Evolutionary conservation across 2,888 invertebrate species (phyloP), one percentile per base, ranked within the genome.

Genomic region (Dinocampus coccinellae): DNA sequence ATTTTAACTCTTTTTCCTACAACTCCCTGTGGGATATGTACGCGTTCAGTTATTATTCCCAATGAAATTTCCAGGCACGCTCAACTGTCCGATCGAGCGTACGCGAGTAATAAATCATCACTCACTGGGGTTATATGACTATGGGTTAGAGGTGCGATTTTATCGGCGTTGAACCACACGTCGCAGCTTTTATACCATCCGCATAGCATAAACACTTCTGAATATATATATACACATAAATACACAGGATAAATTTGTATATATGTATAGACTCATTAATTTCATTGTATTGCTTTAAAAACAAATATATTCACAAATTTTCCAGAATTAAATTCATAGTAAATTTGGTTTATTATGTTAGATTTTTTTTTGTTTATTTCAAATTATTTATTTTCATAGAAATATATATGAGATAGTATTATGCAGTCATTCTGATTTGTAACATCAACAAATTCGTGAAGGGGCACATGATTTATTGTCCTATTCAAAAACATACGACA

Each of bases 361-460:
- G 16, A 7, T 7, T 47, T 47, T 2, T 7, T n/a, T n/a, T 1
- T 39, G 11, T 39, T 39, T 13, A 39, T 39, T 39, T 39, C 2
- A n/a, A n/a, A 39, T 39, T 39, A n/a, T 39, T n/a, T 39, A 11
- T 33, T 33, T 33, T 33, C 7, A 33, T 4, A 1, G 10, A 10
- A 36, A n/a, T 33, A 55, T 57, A 24, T 42, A 55, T 57, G 67
- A 66, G 66, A 60, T 55, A 76, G 69, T 60, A 62, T 67, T 68
- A 64, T 73, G 76, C 76, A 72, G 76, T 79, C 76, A 73, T 77
- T 76, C 74, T 70, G 67, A 65, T 61, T 64, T 67, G 74, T 77
- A 77, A 77, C 76, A 76, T 77, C 75, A 74, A 76, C 77, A 77
- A 79, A 79, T 77, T 77, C 70, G 75, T 74, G 76, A 75, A 77